Base-by-base conservation (phyloP, 2,113 vertebrate species). In the Falco punctatus region DNA sequence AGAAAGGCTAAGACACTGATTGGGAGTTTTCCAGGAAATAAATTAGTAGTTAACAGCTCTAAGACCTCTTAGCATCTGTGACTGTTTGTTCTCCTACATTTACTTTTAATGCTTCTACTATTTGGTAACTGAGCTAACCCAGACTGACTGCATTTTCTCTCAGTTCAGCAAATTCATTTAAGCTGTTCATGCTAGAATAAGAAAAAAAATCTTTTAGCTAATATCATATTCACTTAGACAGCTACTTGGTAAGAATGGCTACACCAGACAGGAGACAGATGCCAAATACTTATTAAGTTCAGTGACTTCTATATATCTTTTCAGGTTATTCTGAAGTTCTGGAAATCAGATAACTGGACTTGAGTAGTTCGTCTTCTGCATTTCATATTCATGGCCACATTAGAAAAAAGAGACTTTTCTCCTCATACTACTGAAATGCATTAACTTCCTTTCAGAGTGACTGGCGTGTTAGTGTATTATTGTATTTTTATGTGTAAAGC, bases 1-100 rank as follows among this genome's bases (percentile, higher is more conserved):
- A 89, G 73, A 51, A 92, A 94, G 46, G 21, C 58, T 75, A 81
- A 62, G 80, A 71, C 44, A 82, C 28, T 2, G 10, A 13, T 38
- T 94, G 70, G 61, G 77, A 92, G 44, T 62, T 87, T 89, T 84
- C 86, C 86, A 91, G 57, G 49, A 77, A 84, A 95, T 81, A 84
- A 91, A 92, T 94, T 88, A 80, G 35, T 62, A 24, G 33, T 62
- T 94, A 89, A 83, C 77, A 92, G 80, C 62, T 94, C 91, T 94
- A 96, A 95, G 35, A 30, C 28, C 61, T 92, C 64, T 85, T 88
- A 79, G 49, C 65, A 66, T 91, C 91, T 94, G 49, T 17, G 52
- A 42, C 85, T 90, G 32, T 73, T 84, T 89, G 35, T 94, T 96
- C 73, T 91, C 57, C 42, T 61, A 74, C 77, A 51, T 77, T 90